Evolutionary conservation across 1,140 invertebrate genomes (phyloP).

Genomic region (Brachionus asplanchnoidis): DNA sequence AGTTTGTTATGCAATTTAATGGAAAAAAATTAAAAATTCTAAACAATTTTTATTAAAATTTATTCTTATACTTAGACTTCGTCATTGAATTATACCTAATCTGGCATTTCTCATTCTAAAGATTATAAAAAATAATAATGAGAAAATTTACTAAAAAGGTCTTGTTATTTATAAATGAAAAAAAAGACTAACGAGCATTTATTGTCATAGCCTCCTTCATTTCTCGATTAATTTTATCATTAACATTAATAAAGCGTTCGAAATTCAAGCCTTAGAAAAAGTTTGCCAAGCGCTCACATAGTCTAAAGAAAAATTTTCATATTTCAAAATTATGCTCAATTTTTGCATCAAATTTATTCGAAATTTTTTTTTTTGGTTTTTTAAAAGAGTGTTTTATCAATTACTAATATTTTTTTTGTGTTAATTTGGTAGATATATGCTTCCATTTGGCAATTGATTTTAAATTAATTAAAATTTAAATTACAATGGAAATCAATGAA

Average conservation of each 20-base stretch:
- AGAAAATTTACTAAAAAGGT: background rate
- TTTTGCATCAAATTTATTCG: background rate
- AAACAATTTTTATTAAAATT: constrained; percentile 7
- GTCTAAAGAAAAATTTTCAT: background rate
- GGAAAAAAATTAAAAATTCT: background rate
- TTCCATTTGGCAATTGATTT: background rate
- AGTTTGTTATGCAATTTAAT: background rate
- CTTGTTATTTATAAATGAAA: background rate
- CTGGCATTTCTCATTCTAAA: background rate
- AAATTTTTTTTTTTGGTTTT: background rate
- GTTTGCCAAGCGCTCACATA: background rate
- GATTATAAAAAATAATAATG: constrained; percentile 1
- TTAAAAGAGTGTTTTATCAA: background rate
- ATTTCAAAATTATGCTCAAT: constrained; percentile 16
- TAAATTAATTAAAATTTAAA: background rate
- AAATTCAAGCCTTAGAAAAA: background rate
- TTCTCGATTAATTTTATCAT: constrained; percentile 3
- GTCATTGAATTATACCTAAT: constrained; percentile 2
- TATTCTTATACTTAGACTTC: background rate
- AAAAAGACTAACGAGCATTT: background rate
- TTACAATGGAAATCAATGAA: constrained; percentile 11
- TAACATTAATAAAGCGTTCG: constrained; percentile 25
- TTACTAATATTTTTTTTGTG: background rate
- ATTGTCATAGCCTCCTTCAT: background rate
- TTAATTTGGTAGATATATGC: background rate